A percentile compares a stretch with the other conserved stretches of the same genome.
These are phyloP conservation scores for Sitophilus oryzae DNA, from an alignment of 1,140 invertebrate species.

Conservation along the genomic window DNA sequence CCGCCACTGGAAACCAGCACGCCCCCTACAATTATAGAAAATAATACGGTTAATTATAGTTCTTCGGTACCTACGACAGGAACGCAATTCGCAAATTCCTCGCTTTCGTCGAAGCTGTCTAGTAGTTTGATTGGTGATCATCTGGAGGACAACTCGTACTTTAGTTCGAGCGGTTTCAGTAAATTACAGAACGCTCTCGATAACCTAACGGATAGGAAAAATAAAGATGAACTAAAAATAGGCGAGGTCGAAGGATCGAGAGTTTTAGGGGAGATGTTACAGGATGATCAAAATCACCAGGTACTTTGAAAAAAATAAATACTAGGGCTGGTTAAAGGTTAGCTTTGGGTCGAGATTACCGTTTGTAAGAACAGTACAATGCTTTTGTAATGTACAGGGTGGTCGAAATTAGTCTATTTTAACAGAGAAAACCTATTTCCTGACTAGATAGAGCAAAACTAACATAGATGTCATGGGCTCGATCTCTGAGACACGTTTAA, in stretches of 20 bases:
- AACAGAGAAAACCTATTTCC: too few relatives aligned
- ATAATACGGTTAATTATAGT: not conserved
- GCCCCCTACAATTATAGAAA: not conserved
- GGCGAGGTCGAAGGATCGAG: constrained; percentile 1
- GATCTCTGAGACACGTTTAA: too few relatives aligned
- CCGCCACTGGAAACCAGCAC: constrained; percentile 8
- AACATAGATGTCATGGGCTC: too few relatives aligned
- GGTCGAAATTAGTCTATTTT: too few relatives aligned
- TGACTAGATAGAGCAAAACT: too few relatives aligned
- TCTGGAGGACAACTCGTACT: constrained; percentile 16
- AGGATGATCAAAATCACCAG: constrained; percentile 13
- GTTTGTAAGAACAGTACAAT: too few relatives aligned
- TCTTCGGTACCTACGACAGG: not conserved
- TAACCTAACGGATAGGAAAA: constrained; percentile 5
- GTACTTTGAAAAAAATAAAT: too few relatives aligned
- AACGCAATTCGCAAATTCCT: not conserved
- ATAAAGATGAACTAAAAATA: not conserved
- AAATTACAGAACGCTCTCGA: constrained; percentile 13
- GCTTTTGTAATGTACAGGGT: too few relatives aligned
- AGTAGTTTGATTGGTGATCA: constrained; percentile 7
- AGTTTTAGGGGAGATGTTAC: constrained; percentile 9
- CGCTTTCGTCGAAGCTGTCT: constrained; percentile 14
- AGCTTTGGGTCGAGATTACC: too few relatives aligned
- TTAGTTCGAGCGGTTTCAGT: constrained; percentile 19
- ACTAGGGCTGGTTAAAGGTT: too few relatives aligned